phyloP scores from a whole-genome alignment of 2,113 vertebrate genomes.

The Phaethornis superciliosus region DNA sequence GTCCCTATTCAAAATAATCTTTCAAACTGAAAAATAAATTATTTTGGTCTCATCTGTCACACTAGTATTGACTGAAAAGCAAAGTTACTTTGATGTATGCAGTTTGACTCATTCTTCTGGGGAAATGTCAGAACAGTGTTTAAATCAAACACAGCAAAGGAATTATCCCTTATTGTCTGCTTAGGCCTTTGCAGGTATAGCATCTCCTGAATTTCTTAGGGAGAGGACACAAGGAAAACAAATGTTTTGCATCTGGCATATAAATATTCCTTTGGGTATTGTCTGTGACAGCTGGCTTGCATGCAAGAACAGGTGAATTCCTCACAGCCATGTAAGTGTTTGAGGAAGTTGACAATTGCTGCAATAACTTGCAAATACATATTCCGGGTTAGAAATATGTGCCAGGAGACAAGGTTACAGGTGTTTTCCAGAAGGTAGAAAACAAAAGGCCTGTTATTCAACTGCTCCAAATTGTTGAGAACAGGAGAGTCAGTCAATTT shows the following conservation, averaged over 20 bases:
- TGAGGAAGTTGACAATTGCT: slow-evolving; percentile 24
- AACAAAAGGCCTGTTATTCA: slow-evolving; percentile 1
- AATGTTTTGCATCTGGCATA: not conserved
- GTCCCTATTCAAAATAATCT: not conserved
- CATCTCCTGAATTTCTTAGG: not conserved
- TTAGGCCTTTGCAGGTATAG: not conserved
- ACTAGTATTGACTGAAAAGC: not conserved
- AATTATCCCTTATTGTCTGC: not conserved
- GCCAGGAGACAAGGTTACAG: not conserved
- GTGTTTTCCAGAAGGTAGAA: not conserved
- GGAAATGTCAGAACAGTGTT: not conserved
- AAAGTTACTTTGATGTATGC: not conserved
- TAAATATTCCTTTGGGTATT: not conserved
- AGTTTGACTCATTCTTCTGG: not conserved
- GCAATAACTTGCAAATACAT: not conserved
- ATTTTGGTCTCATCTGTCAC: not conserved
- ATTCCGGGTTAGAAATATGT: not conserved
- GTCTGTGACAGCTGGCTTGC: not conserved
- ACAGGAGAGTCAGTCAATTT: not conserved
- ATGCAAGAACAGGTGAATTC: not conserved
- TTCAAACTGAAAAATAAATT: not conserved
- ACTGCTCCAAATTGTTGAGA: not conserved
- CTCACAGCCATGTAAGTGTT: not conserved
- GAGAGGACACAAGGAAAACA: not conserved
- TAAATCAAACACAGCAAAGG: not conserved